phyloP scores from a whole-genome alignment of 2,113 vertebrate species.

The Riparia riparia region DNA sequence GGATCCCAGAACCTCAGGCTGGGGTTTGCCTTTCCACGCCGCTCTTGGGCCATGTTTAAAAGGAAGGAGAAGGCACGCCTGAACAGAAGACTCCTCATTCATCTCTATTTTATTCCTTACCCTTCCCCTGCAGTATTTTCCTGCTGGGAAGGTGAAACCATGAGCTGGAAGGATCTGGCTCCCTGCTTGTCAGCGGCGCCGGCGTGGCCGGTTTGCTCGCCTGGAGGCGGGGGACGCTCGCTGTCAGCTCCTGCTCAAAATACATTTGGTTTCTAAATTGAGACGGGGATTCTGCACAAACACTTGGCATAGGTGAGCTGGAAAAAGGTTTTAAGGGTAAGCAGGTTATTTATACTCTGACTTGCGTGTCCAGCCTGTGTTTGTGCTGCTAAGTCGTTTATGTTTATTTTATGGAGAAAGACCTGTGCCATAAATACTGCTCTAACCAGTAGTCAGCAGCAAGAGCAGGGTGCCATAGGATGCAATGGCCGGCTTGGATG shows the following conservation, averaged over 20 bases:
- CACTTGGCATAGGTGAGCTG: slow-evolving; percentile 63
- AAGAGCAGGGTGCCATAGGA: not conserved
- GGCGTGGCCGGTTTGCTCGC: not conserved
- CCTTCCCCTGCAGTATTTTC: not conserved
- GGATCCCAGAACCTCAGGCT: not conserved
- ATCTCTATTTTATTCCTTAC: not conserved
- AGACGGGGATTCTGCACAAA: slow-evolving; percentile 32
- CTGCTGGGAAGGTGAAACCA: not conserved
- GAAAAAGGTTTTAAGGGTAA: slow-evolving; percentile 67
- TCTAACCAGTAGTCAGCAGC: not conserved
- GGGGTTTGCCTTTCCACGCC: not conserved
- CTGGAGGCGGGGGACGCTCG: not conserved
- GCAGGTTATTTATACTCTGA: slow-evolving; percentile 57
- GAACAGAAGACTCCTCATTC: not conserved
- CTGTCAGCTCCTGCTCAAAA: slow-evolving; percentile 44
- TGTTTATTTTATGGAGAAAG: slow-evolving; percentile 35
- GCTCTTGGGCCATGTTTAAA: not conserved
- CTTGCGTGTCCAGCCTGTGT: slow-evolving; percentile 4
- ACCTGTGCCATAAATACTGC: slow-evolving; percentile 15
- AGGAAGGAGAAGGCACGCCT: not conserved
- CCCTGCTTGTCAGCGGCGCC: not conserved
- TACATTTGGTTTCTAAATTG: slow-evolving; percentile 48
- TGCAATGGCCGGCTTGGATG: not conserved
- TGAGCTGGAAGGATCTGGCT: not conserved
- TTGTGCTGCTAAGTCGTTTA: slow-evolving; percentile 25